Evolutionary conservation across 2,888 invertebrate genomes (phyloP).

Genomic region (Hirtodrosophila cameraria): DNA sequence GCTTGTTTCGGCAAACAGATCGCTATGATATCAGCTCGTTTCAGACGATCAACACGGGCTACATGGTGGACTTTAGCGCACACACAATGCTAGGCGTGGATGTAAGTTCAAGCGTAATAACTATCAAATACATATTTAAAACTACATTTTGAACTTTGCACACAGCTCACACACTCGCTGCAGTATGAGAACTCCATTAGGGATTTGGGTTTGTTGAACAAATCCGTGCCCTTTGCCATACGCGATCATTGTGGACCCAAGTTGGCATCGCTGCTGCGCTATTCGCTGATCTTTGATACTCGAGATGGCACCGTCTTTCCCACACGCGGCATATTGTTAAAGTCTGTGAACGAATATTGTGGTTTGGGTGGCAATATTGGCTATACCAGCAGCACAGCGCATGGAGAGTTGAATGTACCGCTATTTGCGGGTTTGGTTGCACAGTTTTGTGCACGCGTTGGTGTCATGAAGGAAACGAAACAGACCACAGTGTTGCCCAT

Average conservation of each 20-base stretch:
- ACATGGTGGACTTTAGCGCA: conserved; percentile 91
- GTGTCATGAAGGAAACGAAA: conserved; percentile 80
- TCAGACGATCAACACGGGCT: conserved; percentile 90
- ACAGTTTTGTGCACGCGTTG: conserved; percentile 82
- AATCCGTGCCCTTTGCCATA: conserved; percentile 91
- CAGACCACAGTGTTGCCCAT: conserved; percentile 80
- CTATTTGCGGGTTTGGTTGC: conserved; percentile 85
- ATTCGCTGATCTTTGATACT: conserved; percentile 91
- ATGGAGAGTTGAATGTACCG: conserved; percentile 89
- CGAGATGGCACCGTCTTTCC: conserved; percentile 94
- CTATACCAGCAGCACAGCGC: conserved; percentile 92
- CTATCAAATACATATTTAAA: too few relatives aligned
- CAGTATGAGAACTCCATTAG: conserved; percentile 95
- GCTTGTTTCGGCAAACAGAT: conserved; percentile 88
- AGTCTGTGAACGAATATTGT: conserved; percentile 92
- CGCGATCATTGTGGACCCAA: conserved; percentile 93
- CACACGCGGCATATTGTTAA: conserved; percentile 88
- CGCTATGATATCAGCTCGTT: conserved; percentile 86
- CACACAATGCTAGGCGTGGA: conserved; percentile 85
- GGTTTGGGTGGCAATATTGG: conserved; percentile 95
- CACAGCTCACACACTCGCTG: conserved; percentile 91
- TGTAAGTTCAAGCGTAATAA: conserved; percentile 71
- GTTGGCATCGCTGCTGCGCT: conserved; percentile 93
- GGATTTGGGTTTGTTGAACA: conserved; percentile 90
- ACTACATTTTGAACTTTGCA: accelerated